phyloP scores from a whole-genome alignment of 2,888 invertebrate genomes.

The Calameuta idolon region DNA sequence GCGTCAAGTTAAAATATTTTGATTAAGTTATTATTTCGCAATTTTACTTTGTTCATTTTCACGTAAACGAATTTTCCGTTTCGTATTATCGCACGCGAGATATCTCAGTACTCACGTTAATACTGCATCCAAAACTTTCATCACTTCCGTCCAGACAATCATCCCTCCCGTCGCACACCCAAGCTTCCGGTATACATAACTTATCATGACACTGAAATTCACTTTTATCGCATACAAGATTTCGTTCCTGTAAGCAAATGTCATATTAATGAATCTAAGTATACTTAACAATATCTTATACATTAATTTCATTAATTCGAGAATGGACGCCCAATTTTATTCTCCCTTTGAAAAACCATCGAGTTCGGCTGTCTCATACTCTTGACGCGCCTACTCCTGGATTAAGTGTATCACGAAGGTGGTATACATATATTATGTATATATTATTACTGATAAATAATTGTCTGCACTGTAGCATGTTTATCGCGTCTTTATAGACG shows the following conservation, averaged over 20 bases:
- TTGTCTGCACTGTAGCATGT: not conserved
- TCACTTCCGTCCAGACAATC: conserved; percentile 67
- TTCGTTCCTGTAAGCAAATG: not conserved
- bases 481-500: not conserved
- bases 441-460: not conserved
- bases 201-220: conserved; percentile 51
- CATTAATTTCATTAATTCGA: not conserved
- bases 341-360: too few relatives aligned
- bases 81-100: conserved; percentile 9
- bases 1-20: not conserved
- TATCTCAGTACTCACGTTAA: conserved; percentile 38
- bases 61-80: not conserved
- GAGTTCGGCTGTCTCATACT: too few relatives aligned
- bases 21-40: not conserved
- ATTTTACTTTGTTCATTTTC: not conserved
- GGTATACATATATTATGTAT: too few relatives aligned
- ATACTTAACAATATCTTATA: not conserved
- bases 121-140: conserved; percentile 58
- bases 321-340: too few relatives aligned
- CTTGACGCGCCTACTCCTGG: too few relatives aligned
- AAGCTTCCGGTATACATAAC: conserved; percentile 58
- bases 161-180: conserved; percentile 61
- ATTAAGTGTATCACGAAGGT: not conserved
- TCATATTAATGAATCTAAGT: not conserved
- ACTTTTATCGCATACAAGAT: conserved; percentile 32